Evolutionary conservation across 2,888 invertebrate species (phyloP).

Genomic region (Amblyjoppa fuscipennis): DNA sequence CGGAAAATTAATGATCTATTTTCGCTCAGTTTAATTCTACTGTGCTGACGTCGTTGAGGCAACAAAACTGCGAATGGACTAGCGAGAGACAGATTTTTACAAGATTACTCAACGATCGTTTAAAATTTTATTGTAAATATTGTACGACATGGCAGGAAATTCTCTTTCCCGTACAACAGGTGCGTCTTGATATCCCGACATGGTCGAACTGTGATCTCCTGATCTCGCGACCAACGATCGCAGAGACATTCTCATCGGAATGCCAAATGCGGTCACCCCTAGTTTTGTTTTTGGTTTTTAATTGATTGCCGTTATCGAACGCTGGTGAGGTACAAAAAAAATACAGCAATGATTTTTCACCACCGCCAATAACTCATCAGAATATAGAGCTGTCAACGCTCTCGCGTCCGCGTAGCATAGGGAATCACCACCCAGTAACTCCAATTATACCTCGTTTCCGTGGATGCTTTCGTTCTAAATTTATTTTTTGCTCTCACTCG

Average conservation of each 20-base stretch:
- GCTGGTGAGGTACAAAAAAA: not conserved
- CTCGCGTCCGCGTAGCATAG: not conserved
- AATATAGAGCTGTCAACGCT: not conserved
- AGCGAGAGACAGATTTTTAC: no score
- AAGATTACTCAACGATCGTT: no score
- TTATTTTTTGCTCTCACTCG: not conserved
- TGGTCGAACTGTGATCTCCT: no score
- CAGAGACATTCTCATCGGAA: not conserved
- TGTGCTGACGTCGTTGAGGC: not conserved
- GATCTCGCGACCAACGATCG: not conserved
- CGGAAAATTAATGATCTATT: not conserved
- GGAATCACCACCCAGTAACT: not conserved
- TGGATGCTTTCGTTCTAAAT: not conserved
- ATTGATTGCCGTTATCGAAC: constrained; percentile 14
- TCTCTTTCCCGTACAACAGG: no score
- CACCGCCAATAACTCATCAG: constrained; percentile 28
- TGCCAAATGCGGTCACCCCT: not conserved
- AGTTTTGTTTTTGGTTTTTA: not conserved
- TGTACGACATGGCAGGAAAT: no score
- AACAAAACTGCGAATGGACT: no score
- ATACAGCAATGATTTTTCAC: constrained; percentile 19
- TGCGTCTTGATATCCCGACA: no score
- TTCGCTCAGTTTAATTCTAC: not conserved
- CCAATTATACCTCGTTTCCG: constrained; percentile 28
- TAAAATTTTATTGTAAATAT: no score